Conservation (phyloP, 2,797 vertebrate genomes). For the Phalanger gymnotis region DNA sequence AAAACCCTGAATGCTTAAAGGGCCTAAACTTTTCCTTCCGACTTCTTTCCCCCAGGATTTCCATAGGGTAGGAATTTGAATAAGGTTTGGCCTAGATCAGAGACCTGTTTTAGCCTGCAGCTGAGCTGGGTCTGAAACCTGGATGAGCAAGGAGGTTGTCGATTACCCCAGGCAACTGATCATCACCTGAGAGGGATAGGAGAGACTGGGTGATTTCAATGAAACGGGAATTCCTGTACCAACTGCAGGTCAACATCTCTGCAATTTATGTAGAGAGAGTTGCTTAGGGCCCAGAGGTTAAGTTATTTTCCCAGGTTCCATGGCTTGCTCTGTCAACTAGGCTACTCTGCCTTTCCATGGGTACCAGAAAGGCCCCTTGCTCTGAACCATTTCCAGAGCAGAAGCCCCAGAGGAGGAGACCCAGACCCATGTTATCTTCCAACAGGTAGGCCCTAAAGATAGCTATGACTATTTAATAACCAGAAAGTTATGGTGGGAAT, state of each 20-base stretch:
- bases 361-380: neutral
- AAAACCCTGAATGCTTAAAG: neutral
- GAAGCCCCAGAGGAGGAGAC: neutral
- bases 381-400: neutral
- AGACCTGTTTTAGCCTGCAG: neutral
- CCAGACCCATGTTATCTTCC: neutral
- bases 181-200: neutral
- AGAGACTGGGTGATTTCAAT: neutral
- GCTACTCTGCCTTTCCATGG: neutral
- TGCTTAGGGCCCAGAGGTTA: neutral
- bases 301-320: neutral
- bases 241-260: neutral
- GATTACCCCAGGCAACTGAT: neutral
- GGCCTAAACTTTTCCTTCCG: neutral
- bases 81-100: neutral
- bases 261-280: neutral
- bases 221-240: neutral
- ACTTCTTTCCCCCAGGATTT: neutral
- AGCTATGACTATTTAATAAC: neutral
- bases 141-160: neutral
- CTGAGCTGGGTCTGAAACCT: neutral
- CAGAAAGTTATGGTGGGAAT: neutral
- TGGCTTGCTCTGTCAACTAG: neutral
- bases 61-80: neutral
- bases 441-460: neutral